Evolutionary conservation across 2,888 invertebrate genomes (phyloP).

Genomic region (Leptinotarsa juncta): DNA sequence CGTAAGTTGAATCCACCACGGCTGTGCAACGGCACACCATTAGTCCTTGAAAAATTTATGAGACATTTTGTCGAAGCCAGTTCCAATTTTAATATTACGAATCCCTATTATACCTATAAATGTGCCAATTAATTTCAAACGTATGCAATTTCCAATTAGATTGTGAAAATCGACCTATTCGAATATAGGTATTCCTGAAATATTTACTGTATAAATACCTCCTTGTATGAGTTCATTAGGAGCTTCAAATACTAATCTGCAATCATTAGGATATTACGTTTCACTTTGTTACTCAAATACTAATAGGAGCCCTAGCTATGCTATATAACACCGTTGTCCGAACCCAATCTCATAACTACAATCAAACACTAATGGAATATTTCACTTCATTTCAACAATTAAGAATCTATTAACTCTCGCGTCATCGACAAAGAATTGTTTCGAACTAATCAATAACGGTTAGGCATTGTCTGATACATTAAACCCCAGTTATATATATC

Average conservation of each 20-base stretch:
- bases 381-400: constrained; percentile 9
- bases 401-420: constrained; percentile 1
- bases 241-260: neutral
- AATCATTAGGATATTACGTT: neutral
- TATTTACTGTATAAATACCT: no score
- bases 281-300: neutral
- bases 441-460: neutral
- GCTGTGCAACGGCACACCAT: no score
- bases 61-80: no score
- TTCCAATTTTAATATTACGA: no score
- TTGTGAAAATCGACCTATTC: no score
- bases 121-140: no score
- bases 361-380: constrained; percentile 12
- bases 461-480: neutral
- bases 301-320: neutral
- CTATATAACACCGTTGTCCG: neutral
- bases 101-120: no score
- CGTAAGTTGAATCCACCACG: no score
- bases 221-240: neutral
- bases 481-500: neutral
- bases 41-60: no score
- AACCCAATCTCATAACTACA: constrained; percentile 1
- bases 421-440: constrained; percentile 4
- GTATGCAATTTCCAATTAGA: no score
- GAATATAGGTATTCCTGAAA: no score